These are phyloP conservation scores for Cheilosia impressa DNA, from an alignment of 2,888 invertebrate species.

Conservation along the genomic window DNA sequence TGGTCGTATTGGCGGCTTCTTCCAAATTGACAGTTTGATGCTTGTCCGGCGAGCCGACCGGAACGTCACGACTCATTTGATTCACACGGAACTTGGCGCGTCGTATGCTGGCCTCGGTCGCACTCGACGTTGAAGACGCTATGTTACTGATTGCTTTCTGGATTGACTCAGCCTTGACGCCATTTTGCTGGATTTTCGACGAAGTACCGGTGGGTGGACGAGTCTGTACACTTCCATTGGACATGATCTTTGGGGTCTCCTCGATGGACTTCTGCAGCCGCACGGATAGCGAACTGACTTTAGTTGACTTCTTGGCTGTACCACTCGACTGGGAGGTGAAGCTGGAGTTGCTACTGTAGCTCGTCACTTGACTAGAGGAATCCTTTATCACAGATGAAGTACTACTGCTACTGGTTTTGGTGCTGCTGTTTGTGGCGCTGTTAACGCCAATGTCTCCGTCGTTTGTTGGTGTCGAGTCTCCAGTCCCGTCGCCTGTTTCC, in stretches of 20 bases:
- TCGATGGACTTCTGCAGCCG: slow-evolving; percentile 82
- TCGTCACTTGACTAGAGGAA: slow-evolving; percentile 47
- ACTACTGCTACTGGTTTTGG: slow-evolving; percentile 63
- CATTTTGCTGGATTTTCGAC: slow-evolving; percentile 57
- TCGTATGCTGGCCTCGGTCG: slow-evolving; percentile 83
- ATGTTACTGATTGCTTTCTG: slow-evolving; percentile 55
- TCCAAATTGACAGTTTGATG: slow-evolving; percentile 85
- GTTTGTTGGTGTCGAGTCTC: slow-evolving; percentile 60
- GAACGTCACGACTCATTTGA: slow-evolving; percentile 89
- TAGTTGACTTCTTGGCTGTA: slow-evolving; percentile 73
- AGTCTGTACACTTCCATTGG: slow-evolving; percentile 73
- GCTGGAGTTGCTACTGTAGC: slow-evolving; percentile 36
- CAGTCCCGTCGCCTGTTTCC: slow-evolving; percentile 60
- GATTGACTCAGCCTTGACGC: slow-evolving; percentile 59
- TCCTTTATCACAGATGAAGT: slow-evolving; percentile 72
- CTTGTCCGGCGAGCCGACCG: slow-evolving; percentile 86
- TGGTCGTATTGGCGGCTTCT: slow-evolving; percentile 88
- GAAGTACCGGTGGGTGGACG: slow-evolving; percentile 46
- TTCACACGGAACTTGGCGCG: slow-evolving; percentile 88
- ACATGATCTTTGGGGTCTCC: slow-evolving; percentile 80
- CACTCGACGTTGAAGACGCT: slow-evolving; percentile 42
- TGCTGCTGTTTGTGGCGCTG: slow-evolving; percentile 52
- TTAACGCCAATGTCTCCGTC: slow-evolving; percentile 56
- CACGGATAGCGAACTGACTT: slow-evolving; percentile 79
- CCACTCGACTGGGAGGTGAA: slow-evolving; percentile 35